These are phyloP conservation scores for Prenolepis imparis DNA, from an alignment of 2,888 invertebrate genomes.

Conservation along the genomic window DNA sequence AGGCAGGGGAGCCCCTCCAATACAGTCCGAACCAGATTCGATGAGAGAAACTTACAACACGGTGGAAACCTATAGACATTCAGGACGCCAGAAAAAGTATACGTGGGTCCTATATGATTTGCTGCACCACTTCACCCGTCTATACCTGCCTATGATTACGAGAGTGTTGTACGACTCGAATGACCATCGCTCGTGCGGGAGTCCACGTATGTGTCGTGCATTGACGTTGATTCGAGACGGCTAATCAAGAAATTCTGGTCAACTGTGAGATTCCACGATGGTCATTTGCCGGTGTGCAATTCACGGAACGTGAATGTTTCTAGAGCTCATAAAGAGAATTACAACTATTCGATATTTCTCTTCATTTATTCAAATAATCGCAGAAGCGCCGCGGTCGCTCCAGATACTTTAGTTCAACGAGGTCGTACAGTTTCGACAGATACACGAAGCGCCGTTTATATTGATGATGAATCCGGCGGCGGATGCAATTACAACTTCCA, in stretches of 20 bases:
- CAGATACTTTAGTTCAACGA: slow-evolving; percentile 31
- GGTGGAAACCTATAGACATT: background rate
- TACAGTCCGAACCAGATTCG: slow-evolving; percentile 55
- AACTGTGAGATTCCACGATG: slow-evolving; percentile 8
- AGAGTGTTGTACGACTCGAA: slow-evolving; percentile 45
- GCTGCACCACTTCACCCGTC: slow-evolving; percentile 68
- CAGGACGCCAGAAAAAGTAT: slow-evolving; percentile 45
- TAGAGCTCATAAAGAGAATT: slow-evolving; percentile 10
- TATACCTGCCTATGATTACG: slow-evolving; percentile 46
- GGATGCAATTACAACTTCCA: slow-evolving; percentile 49
- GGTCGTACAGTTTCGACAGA: slow-evolving; percentile 35
- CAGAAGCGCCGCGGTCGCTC: slow-evolving; percentile 16
- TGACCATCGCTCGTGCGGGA: slow-evolving; percentile 10
- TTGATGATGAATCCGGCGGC: slow-evolving; percentile 22
- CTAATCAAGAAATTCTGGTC: slow-evolving; percentile 37
- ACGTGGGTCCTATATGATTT: slow-evolving; percentile 68
- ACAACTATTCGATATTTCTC: slow-evolving; percentile 15
- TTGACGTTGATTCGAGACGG: slow-evolving; percentile 26
- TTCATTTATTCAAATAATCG: slow-evolving; percentile 39
- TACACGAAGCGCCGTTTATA: background rate
- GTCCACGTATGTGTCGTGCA: background rate
- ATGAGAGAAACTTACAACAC: slow-evolving; percentile 64
- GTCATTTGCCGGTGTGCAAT: background rate
- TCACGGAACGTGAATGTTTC: slow-evolving; percentile 21
- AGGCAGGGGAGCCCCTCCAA: slow-evolving; percentile 49